These are phyloP conservation scores for Dorcus parallelipipedus DNA, from an alignment of 2,888 invertebrate species.

Conservation along the genomic window DNA sequence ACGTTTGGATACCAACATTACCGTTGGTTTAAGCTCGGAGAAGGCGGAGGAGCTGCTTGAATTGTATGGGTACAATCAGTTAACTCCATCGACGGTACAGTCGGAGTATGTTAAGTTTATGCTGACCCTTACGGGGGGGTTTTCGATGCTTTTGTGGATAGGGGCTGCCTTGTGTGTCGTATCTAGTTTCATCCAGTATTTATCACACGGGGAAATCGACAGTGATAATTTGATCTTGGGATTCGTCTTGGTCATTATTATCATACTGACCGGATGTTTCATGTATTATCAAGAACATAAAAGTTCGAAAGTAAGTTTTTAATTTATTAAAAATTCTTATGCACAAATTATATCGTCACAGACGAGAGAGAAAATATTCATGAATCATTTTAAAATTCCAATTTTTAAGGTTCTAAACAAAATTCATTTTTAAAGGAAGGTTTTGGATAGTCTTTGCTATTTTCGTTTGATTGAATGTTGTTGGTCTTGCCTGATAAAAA, in stretches of 20 bases:
- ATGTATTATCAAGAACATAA: conserved; percentile 67
- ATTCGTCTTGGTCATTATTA: conserved; percentile 61
- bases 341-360: no score
- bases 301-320: conserved; percentile 56
- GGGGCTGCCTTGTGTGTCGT: conserved; percentile 71
- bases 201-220: conserved; percentile 48
- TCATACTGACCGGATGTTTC: conserved; percentile 68
- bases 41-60: conserved; percentile 57
- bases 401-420: no score
- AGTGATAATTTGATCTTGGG: conserved; percentile 63
- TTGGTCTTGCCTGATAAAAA: no score
- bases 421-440: no score
- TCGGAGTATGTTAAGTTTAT: conserved; percentile 69
- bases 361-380: no score
- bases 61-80: conserved; percentile 66
- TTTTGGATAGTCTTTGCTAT: no score
- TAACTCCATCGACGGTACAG: conserved; percentile 70
- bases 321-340: background rate
- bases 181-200: conserved; percentile 51
- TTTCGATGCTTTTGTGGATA: conserved; percentile 75
- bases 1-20: conserved; percentile 43
- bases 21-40: conserved; percentile 58
- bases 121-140: conserved; percentile 58
- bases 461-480: no score
- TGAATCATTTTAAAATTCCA: no score